These are phyloP conservation scores for Noctilio leporinus DNA, from an alignment of 2,113 vertebrate species.

Conservation along the genomic window DNA sequence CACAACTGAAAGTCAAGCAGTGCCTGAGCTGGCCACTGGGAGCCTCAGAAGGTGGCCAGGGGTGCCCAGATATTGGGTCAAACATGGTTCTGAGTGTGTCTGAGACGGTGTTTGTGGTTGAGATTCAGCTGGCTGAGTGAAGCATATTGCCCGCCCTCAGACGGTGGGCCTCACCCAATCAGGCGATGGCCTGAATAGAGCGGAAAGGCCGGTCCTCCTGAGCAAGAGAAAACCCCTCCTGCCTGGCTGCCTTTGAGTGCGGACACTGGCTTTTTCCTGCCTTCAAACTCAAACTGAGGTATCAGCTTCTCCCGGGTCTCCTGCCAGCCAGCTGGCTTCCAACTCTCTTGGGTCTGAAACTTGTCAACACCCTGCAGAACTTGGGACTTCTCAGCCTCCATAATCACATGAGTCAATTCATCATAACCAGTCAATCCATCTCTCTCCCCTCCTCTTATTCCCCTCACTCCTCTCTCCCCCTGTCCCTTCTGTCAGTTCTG, in stretches of 20 bases:
- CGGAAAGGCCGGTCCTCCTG: not conserved
- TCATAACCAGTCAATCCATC: not conserved
- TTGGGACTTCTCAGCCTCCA: not conserved
- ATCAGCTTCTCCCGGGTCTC: not conserved
- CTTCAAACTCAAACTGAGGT: not conserved
- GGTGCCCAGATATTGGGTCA: not conserved
- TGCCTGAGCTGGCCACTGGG: not conserved
- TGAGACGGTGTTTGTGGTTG: not conserved
- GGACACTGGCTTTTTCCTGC: not conserved
- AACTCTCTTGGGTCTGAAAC: not conserved
- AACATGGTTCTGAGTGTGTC: not conserved
- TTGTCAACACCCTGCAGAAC: not conserved
- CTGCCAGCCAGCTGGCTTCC: not conserved
- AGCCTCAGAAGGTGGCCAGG: not conserved
- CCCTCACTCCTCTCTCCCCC: not conserved
- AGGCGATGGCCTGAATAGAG: not conserved
- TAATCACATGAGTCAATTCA: not conserved
- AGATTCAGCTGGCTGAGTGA: not conserved
- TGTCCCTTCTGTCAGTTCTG: not conserved
- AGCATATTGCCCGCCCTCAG: not conserved
- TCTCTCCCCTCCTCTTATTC: not conserved
- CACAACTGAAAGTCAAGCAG: not conserved
- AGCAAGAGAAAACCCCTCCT: not conserved
- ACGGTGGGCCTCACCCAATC: not conserved
- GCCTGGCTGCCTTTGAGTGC: not conserved